These are phyloP conservation scores for Tiphia femorata DNA, from an alignment of 2,888 invertebrate genomes.

Conservation along the genomic window DNA sequence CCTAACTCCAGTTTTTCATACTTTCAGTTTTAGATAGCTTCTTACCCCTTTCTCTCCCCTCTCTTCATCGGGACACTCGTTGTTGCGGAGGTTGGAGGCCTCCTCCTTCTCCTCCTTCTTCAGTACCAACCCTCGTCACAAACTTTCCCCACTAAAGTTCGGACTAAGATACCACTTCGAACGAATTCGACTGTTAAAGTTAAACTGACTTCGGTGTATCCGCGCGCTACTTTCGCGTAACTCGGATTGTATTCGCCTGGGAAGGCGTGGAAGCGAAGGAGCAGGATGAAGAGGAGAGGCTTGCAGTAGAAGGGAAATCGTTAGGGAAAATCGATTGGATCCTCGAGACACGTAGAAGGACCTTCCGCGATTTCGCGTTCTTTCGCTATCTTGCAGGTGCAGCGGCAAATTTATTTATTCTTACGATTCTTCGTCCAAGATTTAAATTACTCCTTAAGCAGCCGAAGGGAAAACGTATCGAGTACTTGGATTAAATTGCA, in stretches of 20 bases:
- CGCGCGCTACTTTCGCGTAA: constrained; percentile 9
- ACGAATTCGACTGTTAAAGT: constrained; percentile 4
- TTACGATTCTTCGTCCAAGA: neutral
- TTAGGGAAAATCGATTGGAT: neutral
- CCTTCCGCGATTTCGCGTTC: no score
- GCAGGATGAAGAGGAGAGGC: neutral
- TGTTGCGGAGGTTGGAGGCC: neutral
- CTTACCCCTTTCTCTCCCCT: no score
- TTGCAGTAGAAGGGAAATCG: neutral
- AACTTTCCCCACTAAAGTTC: constrained; percentile 1
- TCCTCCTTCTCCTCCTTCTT: neutral
- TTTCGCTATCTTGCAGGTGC: no score
- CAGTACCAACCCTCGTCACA: neutral
- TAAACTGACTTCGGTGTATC: constrained; percentile 9
- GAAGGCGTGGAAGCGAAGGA: neutral
- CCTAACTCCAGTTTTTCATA: no score
- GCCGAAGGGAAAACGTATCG: no score
- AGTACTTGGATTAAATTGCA: no score
- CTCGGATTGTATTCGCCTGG: constrained; percentile 8
- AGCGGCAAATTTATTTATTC: neutral
- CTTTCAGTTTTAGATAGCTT: no score
- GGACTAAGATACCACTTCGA: neutral
- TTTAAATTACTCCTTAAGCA: no score
- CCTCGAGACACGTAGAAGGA: no score
- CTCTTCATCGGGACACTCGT: neutral